Percentiles rank a stretch among this genome's conserved stretches.
phyloP scores from a whole-genome alignment of 2,888 invertebrate species.

The Scaeva pyrastri region DNA sequence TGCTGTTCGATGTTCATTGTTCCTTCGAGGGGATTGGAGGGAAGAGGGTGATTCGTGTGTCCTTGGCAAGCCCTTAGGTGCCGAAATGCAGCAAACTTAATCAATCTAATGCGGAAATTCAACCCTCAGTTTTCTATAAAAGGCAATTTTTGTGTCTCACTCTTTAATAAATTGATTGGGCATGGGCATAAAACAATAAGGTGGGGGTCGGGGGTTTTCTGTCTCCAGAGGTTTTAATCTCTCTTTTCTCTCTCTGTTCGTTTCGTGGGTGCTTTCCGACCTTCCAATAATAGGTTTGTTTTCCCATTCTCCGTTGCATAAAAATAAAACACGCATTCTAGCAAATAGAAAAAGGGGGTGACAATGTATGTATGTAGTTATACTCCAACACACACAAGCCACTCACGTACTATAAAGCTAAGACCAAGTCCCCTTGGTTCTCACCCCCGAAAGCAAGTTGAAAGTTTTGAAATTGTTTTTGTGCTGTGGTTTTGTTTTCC shows the following conservation, averaged over 20 bases:
- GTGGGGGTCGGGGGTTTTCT: neutral
- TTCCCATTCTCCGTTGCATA: conserved; percentile 23
- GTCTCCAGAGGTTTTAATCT: conserved; percentile 35
- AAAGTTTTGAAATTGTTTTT: conserved; percentile 72
- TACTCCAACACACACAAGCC: conserved; percentile 34
- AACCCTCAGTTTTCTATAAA: conserved; percentile 17
- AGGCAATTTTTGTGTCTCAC: conserved; percentile 48
- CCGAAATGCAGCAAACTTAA: conserved; percentile 59
- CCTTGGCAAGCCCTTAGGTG: conserved; percentile 66
- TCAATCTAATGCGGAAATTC: conserved; percentile 66
- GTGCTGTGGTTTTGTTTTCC: conserved; percentile 64
- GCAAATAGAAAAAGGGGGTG: conserved; percentile 22
- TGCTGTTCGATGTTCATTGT: conserved; percentile 25
- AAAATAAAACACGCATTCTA: conserved; percentile 57
- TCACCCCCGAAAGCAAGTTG: conserved; percentile 38
- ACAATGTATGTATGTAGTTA: neutral
- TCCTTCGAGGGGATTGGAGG: neutral
- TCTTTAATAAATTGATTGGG: conserved; percentile 27
- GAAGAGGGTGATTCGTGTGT: neutral
- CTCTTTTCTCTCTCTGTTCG: neutral
- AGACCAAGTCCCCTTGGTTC: neutral
- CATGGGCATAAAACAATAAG: conserved; percentile 18
- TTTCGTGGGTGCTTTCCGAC: neutral
- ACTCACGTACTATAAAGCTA: conserved; percentile 18
- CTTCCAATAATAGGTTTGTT: conserved; percentile 51